Conservation (phyloP, 2,797 vertebrate species). For the Psittacula derbiana region DNA sequence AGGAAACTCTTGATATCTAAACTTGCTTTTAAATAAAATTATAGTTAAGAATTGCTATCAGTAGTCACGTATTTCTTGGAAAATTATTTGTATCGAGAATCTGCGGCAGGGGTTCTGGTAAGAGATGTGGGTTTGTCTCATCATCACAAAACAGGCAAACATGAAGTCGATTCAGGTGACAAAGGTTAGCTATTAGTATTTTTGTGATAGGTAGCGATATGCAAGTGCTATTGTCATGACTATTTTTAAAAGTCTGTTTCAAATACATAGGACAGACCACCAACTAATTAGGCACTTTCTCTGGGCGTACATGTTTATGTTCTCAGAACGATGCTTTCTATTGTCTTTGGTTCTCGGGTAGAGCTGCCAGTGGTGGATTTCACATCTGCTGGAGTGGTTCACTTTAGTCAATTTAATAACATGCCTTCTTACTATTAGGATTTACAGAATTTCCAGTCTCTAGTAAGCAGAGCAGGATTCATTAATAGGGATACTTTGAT, state of each 20-base stretch:
- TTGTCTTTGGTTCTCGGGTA: neutral
- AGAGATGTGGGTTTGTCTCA: neutral
- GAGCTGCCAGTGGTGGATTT: neutral
- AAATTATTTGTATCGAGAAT: neutral
- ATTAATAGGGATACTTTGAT: neutral
- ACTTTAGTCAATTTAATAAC: neutral
- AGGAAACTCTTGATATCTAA: neutral
- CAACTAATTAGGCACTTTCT: neutral
- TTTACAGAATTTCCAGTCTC: neutral
- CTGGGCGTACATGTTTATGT: fast-evolving
- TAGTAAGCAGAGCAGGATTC: neutral
- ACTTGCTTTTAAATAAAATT: neutral
- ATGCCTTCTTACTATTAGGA: neutral
- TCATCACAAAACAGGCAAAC: neutral
- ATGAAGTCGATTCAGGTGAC: neutral
- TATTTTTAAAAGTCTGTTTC: neutral
- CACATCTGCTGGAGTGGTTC: neutral
- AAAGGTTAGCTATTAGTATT: neutral
- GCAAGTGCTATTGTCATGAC: neutral
- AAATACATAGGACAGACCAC: neutral
- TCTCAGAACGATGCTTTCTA: neutral
- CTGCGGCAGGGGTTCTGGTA: neutral
- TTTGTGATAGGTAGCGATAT: neutral
- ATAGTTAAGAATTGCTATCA: neutral
- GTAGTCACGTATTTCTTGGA: neutral